phyloP scores from a whole-genome alignment of 2,797 vertebrate species.

The Heteromormyrus szaboi region DNA sequence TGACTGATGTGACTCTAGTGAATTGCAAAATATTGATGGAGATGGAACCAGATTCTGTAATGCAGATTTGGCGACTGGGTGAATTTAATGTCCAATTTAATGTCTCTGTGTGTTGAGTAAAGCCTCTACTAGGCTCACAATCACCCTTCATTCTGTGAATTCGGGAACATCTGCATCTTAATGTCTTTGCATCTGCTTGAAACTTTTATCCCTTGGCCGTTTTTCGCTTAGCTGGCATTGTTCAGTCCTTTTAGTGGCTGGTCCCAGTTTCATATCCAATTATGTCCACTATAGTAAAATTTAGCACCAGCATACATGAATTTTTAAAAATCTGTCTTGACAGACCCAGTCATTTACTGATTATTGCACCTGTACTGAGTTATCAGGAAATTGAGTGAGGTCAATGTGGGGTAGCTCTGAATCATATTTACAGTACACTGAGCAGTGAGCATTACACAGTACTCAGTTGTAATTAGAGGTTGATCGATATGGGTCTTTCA shows the following conservation, averaged over 20 bases:
- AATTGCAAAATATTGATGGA: constrained; percentile 31
- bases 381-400: background rate
- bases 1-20: constrained; percentile 46
- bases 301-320: constrained; percentile 46
- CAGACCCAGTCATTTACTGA: background rate
- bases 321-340: background rate
- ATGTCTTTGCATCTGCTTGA: constrained; percentile 62
- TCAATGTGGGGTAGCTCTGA: background rate
- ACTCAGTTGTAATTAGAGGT: background rate
- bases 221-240: constrained; percentile 56
- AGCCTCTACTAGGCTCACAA: background rate
- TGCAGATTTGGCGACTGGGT: constrained; percentile 31
- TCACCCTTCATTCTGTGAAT: constrained; percentile 25
- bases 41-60: constrained; percentile 38
- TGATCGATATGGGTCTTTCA: no score
- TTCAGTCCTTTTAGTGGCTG: constrained; percentile 34
- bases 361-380: background rate
- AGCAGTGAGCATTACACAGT: background rate
- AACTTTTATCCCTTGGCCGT: constrained; percentile 61
- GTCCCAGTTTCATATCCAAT: constrained; percentile 53
- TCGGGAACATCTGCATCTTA: constrained; percentile 57
- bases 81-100: background rate
- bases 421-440: background rate
- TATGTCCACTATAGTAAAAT: constrained; percentile 53
- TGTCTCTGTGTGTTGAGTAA: background rate